Conservation (phyloP, 2,113 vertebrate genomes). For the Gymnorhina tibicen region DNA sequence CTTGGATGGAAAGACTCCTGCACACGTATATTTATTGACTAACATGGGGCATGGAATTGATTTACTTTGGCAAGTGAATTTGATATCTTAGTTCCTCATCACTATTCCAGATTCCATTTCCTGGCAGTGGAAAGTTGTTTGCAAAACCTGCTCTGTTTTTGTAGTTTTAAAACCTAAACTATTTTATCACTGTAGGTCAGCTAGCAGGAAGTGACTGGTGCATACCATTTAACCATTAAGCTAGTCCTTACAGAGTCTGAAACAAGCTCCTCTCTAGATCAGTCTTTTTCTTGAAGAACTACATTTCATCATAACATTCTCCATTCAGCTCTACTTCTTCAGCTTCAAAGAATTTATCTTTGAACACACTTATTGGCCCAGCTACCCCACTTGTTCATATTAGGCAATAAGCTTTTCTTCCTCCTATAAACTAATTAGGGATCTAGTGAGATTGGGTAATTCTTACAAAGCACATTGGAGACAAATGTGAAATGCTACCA, state of each 20-base stretch:
- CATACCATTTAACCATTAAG: background rate
- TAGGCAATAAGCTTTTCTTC: background rate
- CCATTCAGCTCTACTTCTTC: background rate
- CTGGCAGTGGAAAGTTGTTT: background rate
- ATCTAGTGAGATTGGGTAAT: background rate
- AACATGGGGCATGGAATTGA: background rate
- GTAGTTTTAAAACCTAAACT: background rate
- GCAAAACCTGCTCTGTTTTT: background rate
- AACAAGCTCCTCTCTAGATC: background rate
- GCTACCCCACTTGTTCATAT: background rate
- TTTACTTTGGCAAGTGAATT: conserved; percentile 32
- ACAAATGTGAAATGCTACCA: background rate
- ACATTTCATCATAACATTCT: background rate
- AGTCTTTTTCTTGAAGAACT: background rate
- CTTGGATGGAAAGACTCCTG: background rate
- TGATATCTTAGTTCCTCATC: background rate
- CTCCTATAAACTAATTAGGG: background rate
- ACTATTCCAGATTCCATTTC: background rate
- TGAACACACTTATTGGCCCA: background rate
- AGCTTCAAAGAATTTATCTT: background rate
- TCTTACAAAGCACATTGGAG: background rate
- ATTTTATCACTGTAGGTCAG: background rate
- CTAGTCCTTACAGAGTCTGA: background rate
- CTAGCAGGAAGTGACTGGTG: background rate
- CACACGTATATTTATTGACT: background rate